Evolutionary conservation across 1,140 invertebrate species (phyloP), one percentile per base, ranked within the genome.

Genomic region (Zaprionus camerounensis): DNA sequence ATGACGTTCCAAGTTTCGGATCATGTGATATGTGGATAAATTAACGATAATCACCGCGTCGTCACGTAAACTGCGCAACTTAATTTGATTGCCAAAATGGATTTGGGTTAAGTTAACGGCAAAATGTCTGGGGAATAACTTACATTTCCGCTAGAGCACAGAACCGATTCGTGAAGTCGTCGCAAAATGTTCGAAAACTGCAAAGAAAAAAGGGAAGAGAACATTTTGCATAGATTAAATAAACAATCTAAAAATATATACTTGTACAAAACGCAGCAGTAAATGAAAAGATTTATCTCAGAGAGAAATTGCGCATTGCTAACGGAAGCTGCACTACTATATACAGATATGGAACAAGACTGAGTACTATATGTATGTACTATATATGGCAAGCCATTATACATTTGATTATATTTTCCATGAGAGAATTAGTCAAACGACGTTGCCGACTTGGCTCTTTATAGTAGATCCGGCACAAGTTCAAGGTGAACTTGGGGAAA

Each of bases 261-360:
- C 2, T 22, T 22, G 2, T 22, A 46, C 55, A 11, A 11, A 12
- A 22, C 41, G 41, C 41, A 17, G 41, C n/a, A n/a, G 20, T 22
- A 58, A 62, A 66, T 28, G 44, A 38, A 44, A 63, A 63, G 61
- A 85, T 78, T 86, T 85, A 85, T 85, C 82, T 79, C 20, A 26
- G 68, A 82, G 62, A 76, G 71, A 76, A 85, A 85, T 73, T 76
- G 82, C 82, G 82, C 82, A 85, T 86, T 85, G 66, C 34, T 12
- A 61, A 71, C 84, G 84, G 84, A 88, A 83, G 67, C 81, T 22
- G 53, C 15, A 49, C 75, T 71, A 41, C 20, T 34, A 34, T 34
- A 68, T 28, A 67, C 5, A 56, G 46, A 38, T 49, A 26, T 57
- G 31, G 44, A 72, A 56, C 44, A n/a, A 65, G 64, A 67, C 76